Evolutionary conservation across 2,797 vertebrate genomes (phyloP), one percentile per base, ranked within the genome.

Genomic region (Onychomys arenicola): DNA sequence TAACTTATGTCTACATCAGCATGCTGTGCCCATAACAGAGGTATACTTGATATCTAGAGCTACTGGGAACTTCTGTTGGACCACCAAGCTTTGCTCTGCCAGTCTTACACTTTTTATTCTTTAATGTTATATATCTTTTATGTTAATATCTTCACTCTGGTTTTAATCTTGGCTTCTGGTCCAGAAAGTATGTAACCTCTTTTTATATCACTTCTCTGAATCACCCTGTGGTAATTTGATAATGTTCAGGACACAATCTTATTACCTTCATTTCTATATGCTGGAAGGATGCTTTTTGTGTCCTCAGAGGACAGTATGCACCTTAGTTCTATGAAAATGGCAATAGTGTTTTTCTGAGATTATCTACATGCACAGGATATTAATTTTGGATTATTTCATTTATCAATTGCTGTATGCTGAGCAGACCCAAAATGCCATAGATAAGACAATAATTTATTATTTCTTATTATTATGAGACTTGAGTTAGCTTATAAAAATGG

Each of bases 301-400:
- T 94, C 84, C 84, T 85, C 23, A 34, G 84, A 77, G 46, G 84
- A 73, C 52, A 96, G 0, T 65, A 63, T 94, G 69, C 76, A 85
- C 40, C 52, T 49, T 80, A 49, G 29, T 84, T 94, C 92, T 78
- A n/a, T 21, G 37, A 95, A 97, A 92, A 96, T 77, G 63, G 67
- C 59, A 92, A 59, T 52, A 93, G 12, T 23, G 55, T 80, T 93
- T 84, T 65, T 93, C 11, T 63, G 83, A 95, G 84, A 88, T 69
- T 69, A 95, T 4, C 65, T 43, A 69, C 40, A 93, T 65, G 87
- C 55, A 93, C 91, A 97, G 95, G 95, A 96, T 97, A 95, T 97
- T 95, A 97, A 93, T 95, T 84, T 90, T 77, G 29, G 11, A 55
- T 87, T 88, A 88, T 73, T 77, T 25, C 2, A 82, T 69, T 92